phyloP scores from a whole-genome alignment of 2,113 vertebrate species.

The Megaceryle torquata region DNA sequence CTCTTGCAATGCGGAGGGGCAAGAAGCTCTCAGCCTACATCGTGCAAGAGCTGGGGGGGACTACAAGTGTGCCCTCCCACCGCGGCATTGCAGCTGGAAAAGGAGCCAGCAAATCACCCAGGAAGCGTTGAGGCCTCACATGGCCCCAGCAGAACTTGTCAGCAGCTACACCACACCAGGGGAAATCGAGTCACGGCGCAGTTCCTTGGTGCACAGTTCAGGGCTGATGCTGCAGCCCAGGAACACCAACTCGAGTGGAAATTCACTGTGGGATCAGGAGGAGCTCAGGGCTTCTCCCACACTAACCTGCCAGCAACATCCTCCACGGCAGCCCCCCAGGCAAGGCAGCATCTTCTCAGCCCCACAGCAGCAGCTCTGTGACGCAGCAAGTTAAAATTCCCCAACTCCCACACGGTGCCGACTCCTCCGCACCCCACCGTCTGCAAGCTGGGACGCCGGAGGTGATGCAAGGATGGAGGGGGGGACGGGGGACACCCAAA shows the following conservation, averaged over 20 bases:
- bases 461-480: background rate
- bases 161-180: background rate
- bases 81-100: background rate
- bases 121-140: background rate
- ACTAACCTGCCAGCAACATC: accelerated
- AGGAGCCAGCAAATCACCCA: background rate
- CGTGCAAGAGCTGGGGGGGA: accelerated
- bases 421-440: background rate
- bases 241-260: background rate
- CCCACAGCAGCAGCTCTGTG: background rate
- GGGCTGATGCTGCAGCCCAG: background rate
- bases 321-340: background rate
- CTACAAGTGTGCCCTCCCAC: accelerated
- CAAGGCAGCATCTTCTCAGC: background rate
- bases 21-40: background rate
- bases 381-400: background rate
- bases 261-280: background rate
- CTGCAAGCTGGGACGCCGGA: background rate
- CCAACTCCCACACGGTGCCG: background rate
- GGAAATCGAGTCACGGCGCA: background rate
- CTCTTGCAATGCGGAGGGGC: accelerated
- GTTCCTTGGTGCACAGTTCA: background rate
- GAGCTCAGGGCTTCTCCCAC: background rate
- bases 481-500: background rate
- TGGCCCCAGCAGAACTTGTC: background rate